These are phyloP conservation scores for Furcifer pardalis DNA, from an alignment of 2,797 vertebrate species.

Conservation along the genomic window DNA sequence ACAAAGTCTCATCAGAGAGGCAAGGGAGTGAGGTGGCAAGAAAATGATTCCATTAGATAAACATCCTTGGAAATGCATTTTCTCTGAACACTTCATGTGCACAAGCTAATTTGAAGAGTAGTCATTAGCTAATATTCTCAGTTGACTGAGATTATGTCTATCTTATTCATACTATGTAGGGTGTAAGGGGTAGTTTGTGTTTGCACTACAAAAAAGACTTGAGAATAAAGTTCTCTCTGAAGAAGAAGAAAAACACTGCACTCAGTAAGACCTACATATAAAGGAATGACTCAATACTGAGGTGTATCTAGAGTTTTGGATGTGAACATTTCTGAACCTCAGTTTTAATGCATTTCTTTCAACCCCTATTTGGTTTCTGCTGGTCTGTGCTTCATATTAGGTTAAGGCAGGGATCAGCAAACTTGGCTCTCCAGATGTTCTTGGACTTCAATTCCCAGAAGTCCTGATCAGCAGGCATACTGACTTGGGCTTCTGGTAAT, in stretches of 20 bases:
- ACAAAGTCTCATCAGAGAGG: constrained; percentile 34
- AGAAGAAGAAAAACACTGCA: not conserved
- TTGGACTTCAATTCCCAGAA: too few relatives aligned
- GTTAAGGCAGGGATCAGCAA: too few relatives aligned
- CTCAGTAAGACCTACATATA: not conserved
- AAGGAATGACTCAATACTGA: not conserved
- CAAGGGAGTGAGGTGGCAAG: constrained; percentile 17
- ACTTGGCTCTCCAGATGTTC: too few relatives aligned
- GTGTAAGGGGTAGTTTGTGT: not conserved
- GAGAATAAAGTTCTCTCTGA: not conserved
- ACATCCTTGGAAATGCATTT: constrained; percentile 29
- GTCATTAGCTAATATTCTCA: constrained; percentile 17
- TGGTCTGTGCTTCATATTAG: not conserved
- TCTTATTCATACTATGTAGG: not conserved
- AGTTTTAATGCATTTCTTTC: not conserved
- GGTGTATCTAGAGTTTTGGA: not conserved
- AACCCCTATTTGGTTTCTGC: not conserved
- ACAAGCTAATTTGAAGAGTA: not conserved
- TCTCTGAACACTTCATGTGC: not conserved
- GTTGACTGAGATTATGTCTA: not conserved
- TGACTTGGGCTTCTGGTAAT: too few relatives aligned
- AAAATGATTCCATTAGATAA: constrained; percentile 48
- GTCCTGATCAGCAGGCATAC: too few relatives aligned
- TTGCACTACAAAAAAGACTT: not conserved
- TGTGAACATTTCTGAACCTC: not conserved